phyloP scores from a whole-genome alignment of 2,113 vertebrate species.

The Daphoenositta chrysoptera region DNA sequence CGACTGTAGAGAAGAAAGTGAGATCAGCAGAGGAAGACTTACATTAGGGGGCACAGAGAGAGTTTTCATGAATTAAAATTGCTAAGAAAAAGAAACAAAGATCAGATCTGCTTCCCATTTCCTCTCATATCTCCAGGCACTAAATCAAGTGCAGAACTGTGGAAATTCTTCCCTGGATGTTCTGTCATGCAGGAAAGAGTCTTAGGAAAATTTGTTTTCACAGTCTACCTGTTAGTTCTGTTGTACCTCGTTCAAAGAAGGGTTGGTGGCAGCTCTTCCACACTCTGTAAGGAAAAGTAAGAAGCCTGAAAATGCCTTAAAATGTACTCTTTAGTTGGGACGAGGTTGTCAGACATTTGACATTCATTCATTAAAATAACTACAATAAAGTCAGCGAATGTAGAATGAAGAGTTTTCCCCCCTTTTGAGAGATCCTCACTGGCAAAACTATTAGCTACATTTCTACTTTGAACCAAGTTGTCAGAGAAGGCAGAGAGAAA shows the following conservation, averaged over 20 bases:
- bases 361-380: background rate
- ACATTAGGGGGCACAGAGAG: background rate
- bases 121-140: background rate
- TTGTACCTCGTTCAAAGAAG: background rate
- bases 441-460: background rate
- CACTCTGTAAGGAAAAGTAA: background rate
- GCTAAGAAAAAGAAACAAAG: background rate
- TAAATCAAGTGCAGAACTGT: background rate
- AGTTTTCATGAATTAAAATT: background rate
- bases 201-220: background rate
- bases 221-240: background rate
- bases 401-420: background rate
- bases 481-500: background rate
- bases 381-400: background rate
- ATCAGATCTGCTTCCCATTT: background rate
- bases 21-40: slow-evolving; percentile 6
- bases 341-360: background rate
- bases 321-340: background rate
- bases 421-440: background rate
- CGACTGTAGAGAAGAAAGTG: background rate
- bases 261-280: background rate
- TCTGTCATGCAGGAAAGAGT: background rate
- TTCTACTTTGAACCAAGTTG: background rate
- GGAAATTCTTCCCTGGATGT: background rate
- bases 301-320: background rate